These are phyloP conservation scores for Ochropleura plecta DNA, from an alignment of 2,888 invertebrate species.

Conservation along the genomic window DNA sequence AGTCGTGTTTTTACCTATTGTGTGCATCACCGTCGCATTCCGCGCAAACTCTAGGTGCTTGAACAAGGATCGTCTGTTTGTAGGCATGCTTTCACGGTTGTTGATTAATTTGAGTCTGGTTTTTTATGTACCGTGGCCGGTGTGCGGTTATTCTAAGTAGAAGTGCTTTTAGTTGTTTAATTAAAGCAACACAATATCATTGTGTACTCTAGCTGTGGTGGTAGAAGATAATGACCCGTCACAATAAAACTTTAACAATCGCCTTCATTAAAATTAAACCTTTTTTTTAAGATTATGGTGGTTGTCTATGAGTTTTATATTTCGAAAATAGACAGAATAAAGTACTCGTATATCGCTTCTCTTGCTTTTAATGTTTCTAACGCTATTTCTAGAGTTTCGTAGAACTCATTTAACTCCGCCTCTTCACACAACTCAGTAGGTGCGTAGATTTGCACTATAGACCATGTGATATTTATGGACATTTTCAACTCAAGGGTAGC, in stretches of 20 bases:
- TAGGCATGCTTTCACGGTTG: conserved; percentile 56
- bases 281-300: neutral
- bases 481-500: no score
- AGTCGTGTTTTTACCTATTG: conserved; percentile 57
- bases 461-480: no score
- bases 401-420: no score
- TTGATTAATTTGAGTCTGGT: conserved; percentile 48
- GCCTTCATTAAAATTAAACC: neutral
- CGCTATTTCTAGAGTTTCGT: no score
- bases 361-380: no score
- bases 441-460: no score
- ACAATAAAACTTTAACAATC: neutral
- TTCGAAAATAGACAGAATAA: neutral
- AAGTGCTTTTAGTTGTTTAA: conserved; percentile 27
- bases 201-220: neutral
- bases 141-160: conserved; percentile 27
- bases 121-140: conserved; percentile 25
- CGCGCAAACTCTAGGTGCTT: conserved; percentile 25
- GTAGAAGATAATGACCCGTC: neutral
- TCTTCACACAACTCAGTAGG: no score
- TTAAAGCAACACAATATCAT: conserved; percentile 12
- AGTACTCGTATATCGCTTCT: neutral
- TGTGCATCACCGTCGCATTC: conserved; percentile 55
- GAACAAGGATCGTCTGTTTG: conserved; percentile 56
- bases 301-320: neutral